These are phyloP conservation scores for Cariama cristata DNA, from an alignment of 2,113 vertebrate genomes.

Conservation along the genomic window DNA sequence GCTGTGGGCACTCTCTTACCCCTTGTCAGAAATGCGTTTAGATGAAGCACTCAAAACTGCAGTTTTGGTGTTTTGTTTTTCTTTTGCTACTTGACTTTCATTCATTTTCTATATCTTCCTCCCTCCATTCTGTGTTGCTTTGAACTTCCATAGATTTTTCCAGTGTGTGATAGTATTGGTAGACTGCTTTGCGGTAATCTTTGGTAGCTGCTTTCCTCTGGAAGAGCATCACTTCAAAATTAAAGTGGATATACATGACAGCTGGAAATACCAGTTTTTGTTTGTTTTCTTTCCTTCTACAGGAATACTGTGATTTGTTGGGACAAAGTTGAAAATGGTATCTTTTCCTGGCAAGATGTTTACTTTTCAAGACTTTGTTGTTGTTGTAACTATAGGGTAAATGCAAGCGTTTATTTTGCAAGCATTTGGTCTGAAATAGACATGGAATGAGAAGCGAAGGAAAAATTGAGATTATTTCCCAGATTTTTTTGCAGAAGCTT, in stretches of 20 bases:
- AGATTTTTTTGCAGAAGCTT: not conserved
- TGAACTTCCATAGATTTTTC: not conserved
- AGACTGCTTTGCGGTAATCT: not conserved
- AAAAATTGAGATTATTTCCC: not conserved
- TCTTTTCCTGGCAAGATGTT: not conserved
- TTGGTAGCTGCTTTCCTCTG: not conserved
- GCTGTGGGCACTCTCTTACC: not conserved
- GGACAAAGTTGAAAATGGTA: not conserved
- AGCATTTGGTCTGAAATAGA: not conserved
- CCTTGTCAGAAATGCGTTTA: not conserved
- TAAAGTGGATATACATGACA: not conserved
- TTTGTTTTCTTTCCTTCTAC: not conserved
- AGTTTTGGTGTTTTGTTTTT: not conserved
- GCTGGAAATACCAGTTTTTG: not conserved
- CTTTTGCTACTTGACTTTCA: not conserved
- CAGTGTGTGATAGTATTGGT: not conserved
- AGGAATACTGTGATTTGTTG: not conserved
- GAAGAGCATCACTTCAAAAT: not conserved
- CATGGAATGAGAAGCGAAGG: not conserved
- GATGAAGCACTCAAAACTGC: not conserved
- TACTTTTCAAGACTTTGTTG: not conserved
- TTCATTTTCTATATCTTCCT: too few species aligned
- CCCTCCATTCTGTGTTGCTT: not conserved
- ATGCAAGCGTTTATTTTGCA: not conserved
- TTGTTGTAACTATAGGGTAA: not conserved